Evolutionary conservation across 2,113 vertebrate genomes (phyloP).

Genomic region (Rana temporaria): DNA sequence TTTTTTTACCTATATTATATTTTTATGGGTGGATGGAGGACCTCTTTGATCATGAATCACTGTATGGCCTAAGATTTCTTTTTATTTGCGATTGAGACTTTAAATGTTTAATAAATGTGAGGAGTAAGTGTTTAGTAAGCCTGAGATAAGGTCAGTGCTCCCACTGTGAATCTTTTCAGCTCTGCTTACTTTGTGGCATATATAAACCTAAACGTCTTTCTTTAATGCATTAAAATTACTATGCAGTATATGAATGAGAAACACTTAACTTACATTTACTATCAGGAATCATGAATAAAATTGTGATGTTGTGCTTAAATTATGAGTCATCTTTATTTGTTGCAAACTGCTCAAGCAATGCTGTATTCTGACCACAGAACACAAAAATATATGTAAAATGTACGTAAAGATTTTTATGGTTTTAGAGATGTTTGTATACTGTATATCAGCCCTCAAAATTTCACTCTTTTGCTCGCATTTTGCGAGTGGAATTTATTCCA

Average conservation of each 20-base stretch:
- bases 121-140: neutral
- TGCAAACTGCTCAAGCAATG: too few relatives aligned
- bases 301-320: too few relatives aligned
- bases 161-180: neutral
- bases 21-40: neutral
- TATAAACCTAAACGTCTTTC: neutral
- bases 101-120: neutral
- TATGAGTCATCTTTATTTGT: too few relatives aligned
- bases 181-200: neutral
- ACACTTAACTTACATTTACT: too few relatives aligned
- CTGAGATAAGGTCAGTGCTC: neutral
- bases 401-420: too few relatives aligned
- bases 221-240: neutral
- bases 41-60: neutral
- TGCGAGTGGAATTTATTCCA: too few relatives aligned
- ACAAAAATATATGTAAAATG: too few relatives aligned
- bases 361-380: too few relatives aligned
- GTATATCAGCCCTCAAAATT: too few relatives aligned
- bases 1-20: neutral
- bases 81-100: slow-evolving; percentile 8
- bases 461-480: too few relatives aligned
- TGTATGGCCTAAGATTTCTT: neutral
- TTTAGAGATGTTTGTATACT: too few relatives aligned
- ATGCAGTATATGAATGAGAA: neutral
- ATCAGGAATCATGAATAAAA: too few relatives aligned